Conservation (phyloP, 2,113 vertebrate genomes). For the Pterocles burchelli region DNA sequence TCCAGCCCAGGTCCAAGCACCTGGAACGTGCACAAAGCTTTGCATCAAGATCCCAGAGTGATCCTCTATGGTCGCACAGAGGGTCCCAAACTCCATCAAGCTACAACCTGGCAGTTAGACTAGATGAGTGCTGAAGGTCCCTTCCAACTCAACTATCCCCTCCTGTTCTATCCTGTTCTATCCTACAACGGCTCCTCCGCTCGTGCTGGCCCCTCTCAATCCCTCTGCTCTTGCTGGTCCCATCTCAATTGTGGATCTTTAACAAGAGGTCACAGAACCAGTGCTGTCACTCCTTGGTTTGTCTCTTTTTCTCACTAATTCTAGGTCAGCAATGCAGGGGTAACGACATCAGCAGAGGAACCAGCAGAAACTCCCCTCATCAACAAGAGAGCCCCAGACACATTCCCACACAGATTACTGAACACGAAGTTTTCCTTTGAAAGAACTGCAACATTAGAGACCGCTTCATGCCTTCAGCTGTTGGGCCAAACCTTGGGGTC, state of each 20-base stretch:
- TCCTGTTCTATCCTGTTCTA: background rate
- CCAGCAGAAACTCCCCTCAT: background rate
- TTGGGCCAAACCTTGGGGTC: background rate
- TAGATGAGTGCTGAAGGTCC: background rate
- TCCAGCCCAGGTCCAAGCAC: background rate
- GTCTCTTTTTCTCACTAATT: background rate
- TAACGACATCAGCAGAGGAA: background rate
- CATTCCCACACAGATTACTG: background rate
- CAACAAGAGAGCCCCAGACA: background rate
- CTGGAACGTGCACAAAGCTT: background rate
- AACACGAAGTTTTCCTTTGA: background rate
- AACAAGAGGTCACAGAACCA: background rate
- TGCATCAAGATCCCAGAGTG: accelerated
- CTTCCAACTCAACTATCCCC: background rate
- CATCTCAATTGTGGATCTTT: background rate
- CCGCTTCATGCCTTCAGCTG: background rate
- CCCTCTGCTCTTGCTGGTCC: background rate
- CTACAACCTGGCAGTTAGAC: background rate
- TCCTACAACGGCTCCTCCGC: background rate
- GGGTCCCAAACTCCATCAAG: background rate
- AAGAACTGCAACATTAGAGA: background rate
- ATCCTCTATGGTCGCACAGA: background rate
- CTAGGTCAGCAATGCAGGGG: background rate
- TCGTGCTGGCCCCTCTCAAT: background rate
- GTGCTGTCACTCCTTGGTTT: accelerated